Evolutionary conservation across 2,113 vertebrate species (phyloP).

Genomic region (Passer montanus): DNA sequence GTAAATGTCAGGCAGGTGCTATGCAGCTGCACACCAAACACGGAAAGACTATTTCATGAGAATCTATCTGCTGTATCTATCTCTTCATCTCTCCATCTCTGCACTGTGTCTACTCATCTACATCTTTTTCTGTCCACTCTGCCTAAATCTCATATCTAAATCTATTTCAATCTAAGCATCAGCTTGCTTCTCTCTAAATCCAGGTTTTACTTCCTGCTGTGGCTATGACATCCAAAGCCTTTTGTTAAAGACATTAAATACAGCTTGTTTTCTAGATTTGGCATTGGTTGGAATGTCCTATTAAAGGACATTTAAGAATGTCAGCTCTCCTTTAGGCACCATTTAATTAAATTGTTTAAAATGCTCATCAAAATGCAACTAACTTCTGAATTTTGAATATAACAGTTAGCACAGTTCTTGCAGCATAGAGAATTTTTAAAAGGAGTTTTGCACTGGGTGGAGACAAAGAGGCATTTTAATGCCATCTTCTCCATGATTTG

Average conservation of each 20-base stretch:
- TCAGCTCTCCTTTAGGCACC: neutral
- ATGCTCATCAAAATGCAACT: neutral
- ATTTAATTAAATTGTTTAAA: neutral
- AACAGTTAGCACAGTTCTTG: neutral
- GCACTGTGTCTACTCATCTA: slow-evolving; percentile 28
- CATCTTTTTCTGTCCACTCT: slow-evolving; percentile 11
- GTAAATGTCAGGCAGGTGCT: slow-evolving; percentile 71
- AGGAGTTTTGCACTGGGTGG: neutral
- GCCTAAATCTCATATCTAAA: slow-evolving; percentile 10
- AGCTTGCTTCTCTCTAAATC: neutral
- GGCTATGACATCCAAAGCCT: neutral
- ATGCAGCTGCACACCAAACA: slow-evolving; percentile 69
- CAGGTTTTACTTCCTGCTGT: neutral
- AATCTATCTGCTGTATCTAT: slow-evolving; percentile 60
- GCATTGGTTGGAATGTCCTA: neutral
- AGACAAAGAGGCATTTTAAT: neutral
- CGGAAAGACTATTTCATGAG: slow-evolving; percentile 68
- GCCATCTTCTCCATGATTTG: neutral
- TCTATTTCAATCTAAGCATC: neutral
- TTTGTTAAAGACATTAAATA: neutral
- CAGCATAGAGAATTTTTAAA: neutral
- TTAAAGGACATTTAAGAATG: neutral
- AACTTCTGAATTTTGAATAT: neutral
- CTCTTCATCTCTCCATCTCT: slow-evolving; percentile 32
- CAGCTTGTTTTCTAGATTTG: neutral